Evolutionary conservation across 2,113 vertebrate genomes (phyloP).

Genomic region (Seriola rivoliana): DNA sequence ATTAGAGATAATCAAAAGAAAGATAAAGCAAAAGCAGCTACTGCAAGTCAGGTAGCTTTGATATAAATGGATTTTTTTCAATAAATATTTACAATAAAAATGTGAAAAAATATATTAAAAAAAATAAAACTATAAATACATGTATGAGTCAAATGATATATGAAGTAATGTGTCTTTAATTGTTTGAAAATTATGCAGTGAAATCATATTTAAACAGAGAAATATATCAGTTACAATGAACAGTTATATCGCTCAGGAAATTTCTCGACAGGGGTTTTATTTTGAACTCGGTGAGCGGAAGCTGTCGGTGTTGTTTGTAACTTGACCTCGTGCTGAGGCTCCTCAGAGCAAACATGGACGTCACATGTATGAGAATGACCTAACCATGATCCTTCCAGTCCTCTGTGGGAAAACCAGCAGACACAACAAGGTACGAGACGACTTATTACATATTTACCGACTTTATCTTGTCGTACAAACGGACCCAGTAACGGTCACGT

Average conservation of each 20-base stretch:
- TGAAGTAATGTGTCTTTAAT: no score
- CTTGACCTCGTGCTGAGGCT: constrained; percentile 24
- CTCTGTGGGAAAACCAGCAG: constrained; percentile 65
- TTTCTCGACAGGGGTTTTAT: constrained; percentile 7
- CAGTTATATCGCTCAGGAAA: not conserved
- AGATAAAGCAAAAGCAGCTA: no score
- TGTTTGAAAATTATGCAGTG: no score
- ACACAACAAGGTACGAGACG: constrained; percentile 67
- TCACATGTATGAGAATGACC: constrained; percentile 66
- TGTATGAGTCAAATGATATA: no score
- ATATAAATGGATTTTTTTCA: no score
- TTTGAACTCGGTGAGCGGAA: constrained; percentile 35
- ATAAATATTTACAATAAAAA: no score
- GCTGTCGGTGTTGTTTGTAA: accelerated
- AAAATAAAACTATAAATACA: no score
- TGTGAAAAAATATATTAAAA: no score
- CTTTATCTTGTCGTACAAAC: accelerated
- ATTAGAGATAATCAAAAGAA: no score
- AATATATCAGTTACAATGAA: no score
- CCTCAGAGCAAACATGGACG: constrained; percentile 74
- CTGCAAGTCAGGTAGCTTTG: no score
- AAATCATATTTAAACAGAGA: no score
- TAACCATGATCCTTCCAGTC: constrained; percentile 70
- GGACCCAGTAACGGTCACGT: accelerated
- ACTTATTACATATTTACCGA: accelerated